Evolutionary conservation across 2,888 invertebrate species (phyloP).

Genomic region (Tuberolachnus salignus): DNA sequence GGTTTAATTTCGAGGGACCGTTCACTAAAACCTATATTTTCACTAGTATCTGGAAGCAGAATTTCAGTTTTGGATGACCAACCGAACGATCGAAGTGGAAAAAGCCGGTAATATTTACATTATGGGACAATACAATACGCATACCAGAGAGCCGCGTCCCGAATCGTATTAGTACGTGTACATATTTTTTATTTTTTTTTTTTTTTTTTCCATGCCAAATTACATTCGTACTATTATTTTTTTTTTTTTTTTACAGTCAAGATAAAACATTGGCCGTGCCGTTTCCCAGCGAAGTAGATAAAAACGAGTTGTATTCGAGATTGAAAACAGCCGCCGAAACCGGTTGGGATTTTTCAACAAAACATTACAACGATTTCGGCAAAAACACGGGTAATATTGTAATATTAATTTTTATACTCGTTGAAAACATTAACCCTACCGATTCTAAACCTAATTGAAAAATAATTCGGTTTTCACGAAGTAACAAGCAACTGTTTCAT

Average conservation of each 20-base stretch:
- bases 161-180: constrained; percentile 69
- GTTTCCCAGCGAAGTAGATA: constrained; percentile 64
- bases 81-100: constrained; percentile 63
- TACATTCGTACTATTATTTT: too few species aligned
- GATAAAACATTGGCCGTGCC: constrained; percentile 66
- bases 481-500: too few species aligned
- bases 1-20: neutral
- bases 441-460: too few species aligned
- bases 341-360: constrained; percentile 86
- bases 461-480: too few species aligned
- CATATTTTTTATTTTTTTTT: neutral
- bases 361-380: constrained; percentile 72
- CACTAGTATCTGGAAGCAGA: constrained; percentile 67
- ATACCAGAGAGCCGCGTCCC: constrained; percentile 72
- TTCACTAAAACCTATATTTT: constrained; percentile 62
- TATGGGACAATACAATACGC: constrained; percentile 69
- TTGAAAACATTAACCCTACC: too few species aligned
- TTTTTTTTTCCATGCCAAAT: too few species aligned
- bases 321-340: constrained; percentile 83
- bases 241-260: constrained; percentile 63
- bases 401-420: neutral
- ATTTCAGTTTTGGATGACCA: constrained; percentile 71
- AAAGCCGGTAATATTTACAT: constrained; percentile 66
- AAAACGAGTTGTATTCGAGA: constrained; percentile 71
- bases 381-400: constrained; percentile 54